phyloP scores from a whole-genome alignment of 1,140 invertebrate genomes.

The Tetranychus urticae region DNA sequence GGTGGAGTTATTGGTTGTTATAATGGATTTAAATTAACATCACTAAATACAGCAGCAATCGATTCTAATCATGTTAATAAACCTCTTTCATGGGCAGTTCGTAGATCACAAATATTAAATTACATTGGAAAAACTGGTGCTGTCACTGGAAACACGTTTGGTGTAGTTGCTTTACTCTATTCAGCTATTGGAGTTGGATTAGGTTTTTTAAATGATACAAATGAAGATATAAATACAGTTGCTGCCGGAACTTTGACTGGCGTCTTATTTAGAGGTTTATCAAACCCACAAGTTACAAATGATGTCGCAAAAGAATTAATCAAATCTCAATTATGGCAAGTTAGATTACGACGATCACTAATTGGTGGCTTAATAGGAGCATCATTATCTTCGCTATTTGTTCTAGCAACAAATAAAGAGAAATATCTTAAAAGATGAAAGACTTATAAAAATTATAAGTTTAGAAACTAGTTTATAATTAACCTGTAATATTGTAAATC shows the following conservation, averaged over 20 bases:
- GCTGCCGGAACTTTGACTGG: slow-evolving; percentile 63
- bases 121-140: slow-evolving; percentile 74
- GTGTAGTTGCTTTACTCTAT: slow-evolving; percentile 32
- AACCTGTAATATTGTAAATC: too few relatives aligned
- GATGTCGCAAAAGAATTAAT: neutral
- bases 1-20: slow-evolving; percentile 6
- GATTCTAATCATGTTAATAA: slow-evolving; percentile 34
- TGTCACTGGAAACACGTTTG: slow-evolving; percentile 62
- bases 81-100: slow-evolving; percentile 31
- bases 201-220: slow-evolving; percentile 50
- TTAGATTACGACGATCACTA: neutral
- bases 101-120: slow-evolving; percentile 75
- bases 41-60: slow-evolving; percentile 41
- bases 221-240: slow-evolving; percentile 68
- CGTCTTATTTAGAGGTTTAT: slow-evolving; percentile 33
- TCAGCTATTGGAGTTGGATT: slow-evolving; percentile 8
- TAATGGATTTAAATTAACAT: slow-evolving; percentile 12
- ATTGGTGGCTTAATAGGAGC: slow-evolving; percentile 4
- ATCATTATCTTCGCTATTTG: neutral
- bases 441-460: too few relatives aligned
- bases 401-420: slow-evolving; percentile 1
- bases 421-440: neutral
- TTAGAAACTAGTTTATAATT: too few relatives aligned
- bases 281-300: neutral
- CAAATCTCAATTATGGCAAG: neutral